Base-by-base conservation (phyloP, 2,888 invertebrate genomes). In the Coleophora flavipennella region DNA sequence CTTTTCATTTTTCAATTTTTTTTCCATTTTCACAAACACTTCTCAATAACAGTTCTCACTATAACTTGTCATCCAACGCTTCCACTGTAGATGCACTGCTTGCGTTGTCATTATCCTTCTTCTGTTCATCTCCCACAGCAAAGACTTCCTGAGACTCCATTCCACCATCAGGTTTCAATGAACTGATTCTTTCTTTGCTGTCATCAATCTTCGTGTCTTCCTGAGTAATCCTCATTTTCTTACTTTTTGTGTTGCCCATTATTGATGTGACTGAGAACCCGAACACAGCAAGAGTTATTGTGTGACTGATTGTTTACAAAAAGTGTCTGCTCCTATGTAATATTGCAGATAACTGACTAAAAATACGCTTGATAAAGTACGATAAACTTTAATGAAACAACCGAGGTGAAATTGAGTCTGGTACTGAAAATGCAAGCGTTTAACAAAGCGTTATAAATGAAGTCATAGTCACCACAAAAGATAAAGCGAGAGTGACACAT, bases 61-160 rank as follows among this genome's bases (percentile, higher is more conserved):
- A 20, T 20, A 64, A 81, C 66, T 81, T 81, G 49, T 80, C 78
- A 51, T 83, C 83, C 40, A 84, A 62, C 52, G 68, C 77, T 73
- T 84, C 83, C 40, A 83, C 79, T 14, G 83, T 83, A 2, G 83
- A 83, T 1, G 81, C 81, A 65, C 79, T 80, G 49, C 83, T 83
- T 3, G 83, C 71, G 41, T 64, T 67, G 14, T 71, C 75, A 42
- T 62, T 67, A 12, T 71, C 75, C 28, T 66, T 70, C 34, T 66
- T 66, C 43, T 60, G 73, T 8, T 65, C 60, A n/a, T 56, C 58
- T 13, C 33, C 40, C 13, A 57, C 58, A 35, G 49, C 54, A 37
- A 56, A 61, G 26, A 47, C 49, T 45, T 57, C 57, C n/a, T 47
- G 50, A 40, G 48, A 51, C 42, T 32, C 51, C 33, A 51, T 54